These are phyloP conservation scores for Drosophila simulans DNA, from an alignment of 1,140 invertebrate species.

Conservation along the genomic window DNA sequence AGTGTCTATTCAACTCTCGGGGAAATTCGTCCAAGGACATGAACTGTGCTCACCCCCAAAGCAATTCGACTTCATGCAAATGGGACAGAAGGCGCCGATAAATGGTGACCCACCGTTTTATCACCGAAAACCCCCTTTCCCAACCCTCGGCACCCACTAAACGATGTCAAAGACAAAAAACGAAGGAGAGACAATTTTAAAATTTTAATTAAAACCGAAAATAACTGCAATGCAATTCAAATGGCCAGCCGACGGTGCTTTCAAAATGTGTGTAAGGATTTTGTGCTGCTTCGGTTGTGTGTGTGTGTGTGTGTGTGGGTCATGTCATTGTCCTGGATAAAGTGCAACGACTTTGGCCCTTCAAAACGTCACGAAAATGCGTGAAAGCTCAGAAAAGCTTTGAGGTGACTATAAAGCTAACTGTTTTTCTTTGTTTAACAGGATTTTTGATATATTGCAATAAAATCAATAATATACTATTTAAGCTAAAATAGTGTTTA, in stretches of 20 bases:
- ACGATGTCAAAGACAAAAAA: not conserved
- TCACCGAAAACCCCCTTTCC: not conserved
- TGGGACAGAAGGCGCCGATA: conserved; percentile 32
- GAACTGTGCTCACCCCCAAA: conserved; percentile 27
- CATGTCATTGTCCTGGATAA: conserved; percentile 65
- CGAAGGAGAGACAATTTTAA: conserved; percentile 8
- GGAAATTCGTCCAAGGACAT: conserved; percentile 71
- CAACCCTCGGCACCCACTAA: conserved; percentile 15
- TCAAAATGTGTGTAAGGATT: not conserved
- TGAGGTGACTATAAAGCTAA: conserved; percentile 36
- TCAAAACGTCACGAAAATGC: conserved; percentile 37
- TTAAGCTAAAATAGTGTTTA: not conserved
- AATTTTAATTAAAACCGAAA: conserved; percentile 57
- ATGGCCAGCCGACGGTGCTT: conserved; percentile 12
- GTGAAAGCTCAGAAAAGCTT: conserved; percentile 40
- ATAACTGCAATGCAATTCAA: conserved; percentile 40
- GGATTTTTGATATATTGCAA: not conserved
- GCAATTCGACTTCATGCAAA: conserved; percentile 36
- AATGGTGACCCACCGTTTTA: conserved; percentile 18
- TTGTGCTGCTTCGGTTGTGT: not conserved
- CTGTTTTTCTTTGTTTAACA: not conserved
- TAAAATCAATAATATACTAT: not conserved
- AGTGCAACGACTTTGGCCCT: conserved; percentile 64
- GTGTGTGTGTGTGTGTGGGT: conserved; percentile 27
- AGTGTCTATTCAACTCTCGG: conserved; percentile 68